Evolutionary conservation across 2,888 invertebrate species (phyloP).

Genomic region (Lycia hirtaria): DNA sequence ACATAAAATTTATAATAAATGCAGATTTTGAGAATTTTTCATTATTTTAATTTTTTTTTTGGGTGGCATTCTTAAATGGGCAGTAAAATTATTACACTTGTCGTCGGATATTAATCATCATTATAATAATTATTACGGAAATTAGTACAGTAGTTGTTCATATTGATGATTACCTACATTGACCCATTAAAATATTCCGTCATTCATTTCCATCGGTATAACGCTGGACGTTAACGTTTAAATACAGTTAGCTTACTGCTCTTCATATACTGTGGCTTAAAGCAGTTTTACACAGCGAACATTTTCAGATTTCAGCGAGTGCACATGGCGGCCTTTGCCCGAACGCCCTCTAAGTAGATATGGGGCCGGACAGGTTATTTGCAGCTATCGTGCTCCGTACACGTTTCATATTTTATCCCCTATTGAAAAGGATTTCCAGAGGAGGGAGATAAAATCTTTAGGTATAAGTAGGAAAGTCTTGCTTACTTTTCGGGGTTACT

Average conservation of each 20-base stretch:
- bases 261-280: background rate
- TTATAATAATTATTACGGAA: too few species aligned
- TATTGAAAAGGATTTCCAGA: conserved; percentile 23
- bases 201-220: background rate
- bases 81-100: too few species aligned
- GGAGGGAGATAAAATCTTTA: conserved; percentile 12
- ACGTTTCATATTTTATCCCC: conserved; percentile 37
- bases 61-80: too few species aligned
- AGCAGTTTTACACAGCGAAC: conserved; percentile 15
- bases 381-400: conserved; percentile 34
- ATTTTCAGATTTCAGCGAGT: conserved; percentile 17
- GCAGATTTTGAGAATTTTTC: too few species aligned
- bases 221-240: background rate
- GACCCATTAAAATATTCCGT: too few species aligned
- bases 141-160: too few species aligned
- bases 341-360: conserved; percentile 36
- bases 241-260: conserved; percentile 1
- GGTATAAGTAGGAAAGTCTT: conserved; percentile 11
- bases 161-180: too few species aligned
- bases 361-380: conserved; percentile 41
- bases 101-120: too few species aligned
- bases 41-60: too few species aligned
- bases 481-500: background rate
- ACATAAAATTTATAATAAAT: too few species aligned
- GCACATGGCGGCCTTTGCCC: conserved; percentile 38